Base-by-base conservation (phyloP, 2,888 invertebrate species). In the Icerya purchasi region DNA sequence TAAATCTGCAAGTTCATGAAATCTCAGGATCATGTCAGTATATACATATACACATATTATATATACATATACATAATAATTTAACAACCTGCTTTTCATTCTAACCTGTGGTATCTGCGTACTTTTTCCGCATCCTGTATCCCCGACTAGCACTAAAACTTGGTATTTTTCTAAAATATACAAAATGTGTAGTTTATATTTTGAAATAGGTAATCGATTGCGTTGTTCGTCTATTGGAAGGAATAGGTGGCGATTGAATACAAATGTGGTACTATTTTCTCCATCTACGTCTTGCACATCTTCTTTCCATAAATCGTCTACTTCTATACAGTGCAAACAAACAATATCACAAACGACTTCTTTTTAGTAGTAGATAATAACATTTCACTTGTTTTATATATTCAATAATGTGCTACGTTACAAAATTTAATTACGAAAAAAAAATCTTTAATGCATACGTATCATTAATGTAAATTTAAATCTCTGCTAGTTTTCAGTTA, bases 61-160 rank as follows among this genome's bases (percentile, higher is more conserved):
- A n/a, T n/a, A n/a, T n/a, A n/a, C n/a, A n/a, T n/a, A n/a, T n/a
- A 53, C 54, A 57, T 52, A 50, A 53, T 57, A 62, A 61, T 52
- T 56, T 61, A 62, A 58, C 59, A 19, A 10, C 19, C 10, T 14
- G 1, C 10, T 25, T 59, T 59, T 61, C 63, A 60, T 59, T 70
- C 75, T 73, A 73, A 89, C 90, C 82, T 90, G 91, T 56, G 92
- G 91, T 63, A 94, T 81, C 75, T 94, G 94, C 0, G 94, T 96
- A 69, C 92, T 92, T 73, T 97, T 91, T 49, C 96, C 94, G 66
- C 87, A 89, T 23, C 97, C 97, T 2, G 96, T 94, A 71, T 98
- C 96, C 1, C 97, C 97, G 52, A 87, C 80, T 59, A 89, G 73
- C 57, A 98, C 81, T 54, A 96, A 73, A 0, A 88, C 86, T 72